These are phyloP conservation scores for Lophotriccus pileatus DNA, from an alignment of 2,797 vertebrate species.

Conservation along the genomic window DNA sequence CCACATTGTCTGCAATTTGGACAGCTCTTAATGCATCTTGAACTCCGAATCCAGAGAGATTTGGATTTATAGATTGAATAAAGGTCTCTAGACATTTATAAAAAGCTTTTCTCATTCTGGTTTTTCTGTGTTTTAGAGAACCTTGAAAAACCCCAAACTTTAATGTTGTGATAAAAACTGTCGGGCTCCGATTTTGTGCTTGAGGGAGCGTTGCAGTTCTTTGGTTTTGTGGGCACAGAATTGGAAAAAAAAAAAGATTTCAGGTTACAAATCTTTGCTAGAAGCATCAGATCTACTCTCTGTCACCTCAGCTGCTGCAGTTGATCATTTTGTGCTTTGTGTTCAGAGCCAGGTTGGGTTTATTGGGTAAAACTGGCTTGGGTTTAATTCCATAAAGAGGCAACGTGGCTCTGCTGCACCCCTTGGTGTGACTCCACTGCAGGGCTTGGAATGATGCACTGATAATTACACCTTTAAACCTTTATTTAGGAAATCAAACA, in stretches of 20 bases:
- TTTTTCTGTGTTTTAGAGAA: background rate
- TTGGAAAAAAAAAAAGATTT: background rate
- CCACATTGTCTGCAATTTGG: constrained; percentile 35
- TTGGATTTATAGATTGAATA: background rate
- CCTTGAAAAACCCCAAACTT: background rate
- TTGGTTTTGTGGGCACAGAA: background rate
- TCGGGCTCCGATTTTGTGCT: background rate
- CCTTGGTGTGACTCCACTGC: fast-evolving
- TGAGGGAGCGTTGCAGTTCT: background rate
- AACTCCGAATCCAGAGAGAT: background rate
- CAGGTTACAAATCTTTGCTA: background rate
- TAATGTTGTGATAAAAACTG: background rate
- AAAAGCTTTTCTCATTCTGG: background rate
- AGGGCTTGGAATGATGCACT: background rate
- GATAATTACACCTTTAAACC: background rate
- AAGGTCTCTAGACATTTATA: background rate
- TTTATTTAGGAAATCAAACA: no score
- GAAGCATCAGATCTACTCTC: background rate
- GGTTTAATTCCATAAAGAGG: background rate
- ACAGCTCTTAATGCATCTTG: background rate
- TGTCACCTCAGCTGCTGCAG: background rate
- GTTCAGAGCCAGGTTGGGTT: background rate
- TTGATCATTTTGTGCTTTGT: background rate
- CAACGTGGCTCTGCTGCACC: fast-evolving
- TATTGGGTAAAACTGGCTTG: background rate